These are phyloP conservation scores for Pipra filicauda DNA, from an alignment of 2,113 vertebrate species.

Conservation along the genomic window DNA sequence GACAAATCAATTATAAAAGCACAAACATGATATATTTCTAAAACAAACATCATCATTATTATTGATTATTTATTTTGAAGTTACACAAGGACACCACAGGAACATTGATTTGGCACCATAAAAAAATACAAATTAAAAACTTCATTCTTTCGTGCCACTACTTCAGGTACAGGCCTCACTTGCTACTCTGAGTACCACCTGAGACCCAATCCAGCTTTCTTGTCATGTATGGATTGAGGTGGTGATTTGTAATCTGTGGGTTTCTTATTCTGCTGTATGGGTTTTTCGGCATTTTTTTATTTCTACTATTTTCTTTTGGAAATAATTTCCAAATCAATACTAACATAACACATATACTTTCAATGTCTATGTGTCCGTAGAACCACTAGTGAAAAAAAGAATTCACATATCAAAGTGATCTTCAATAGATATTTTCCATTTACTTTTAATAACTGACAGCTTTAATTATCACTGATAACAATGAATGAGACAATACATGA, in stretches of 20 bases:
- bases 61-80: neutral
- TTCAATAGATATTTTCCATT: neutral
- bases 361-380: neutral
- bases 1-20: neutral
- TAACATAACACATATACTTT: neutral
- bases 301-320: neutral
- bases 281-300: neutral
- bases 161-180: constrained; percentile 13
- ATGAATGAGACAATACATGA: neutral
- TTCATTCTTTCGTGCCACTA: neutral
- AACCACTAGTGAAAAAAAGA: neutral
- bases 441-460: neutral
- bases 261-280: neutral
- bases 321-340: neutral
- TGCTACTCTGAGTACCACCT: neutral
- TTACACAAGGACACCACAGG: neutral
- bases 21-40: neutral
- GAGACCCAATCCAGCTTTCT: neutral
- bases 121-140: neutral
- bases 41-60: neutral
- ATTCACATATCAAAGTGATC: neutral
- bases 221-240: neutral
- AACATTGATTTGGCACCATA: neutral
- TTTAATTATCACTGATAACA: neutral
- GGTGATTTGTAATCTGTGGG: neutral